These are phyloP conservation scores for Cosmorhoe ocellata DNA, from an alignment of 2,888 invertebrate genomes.

Conservation along the genomic window DNA sequence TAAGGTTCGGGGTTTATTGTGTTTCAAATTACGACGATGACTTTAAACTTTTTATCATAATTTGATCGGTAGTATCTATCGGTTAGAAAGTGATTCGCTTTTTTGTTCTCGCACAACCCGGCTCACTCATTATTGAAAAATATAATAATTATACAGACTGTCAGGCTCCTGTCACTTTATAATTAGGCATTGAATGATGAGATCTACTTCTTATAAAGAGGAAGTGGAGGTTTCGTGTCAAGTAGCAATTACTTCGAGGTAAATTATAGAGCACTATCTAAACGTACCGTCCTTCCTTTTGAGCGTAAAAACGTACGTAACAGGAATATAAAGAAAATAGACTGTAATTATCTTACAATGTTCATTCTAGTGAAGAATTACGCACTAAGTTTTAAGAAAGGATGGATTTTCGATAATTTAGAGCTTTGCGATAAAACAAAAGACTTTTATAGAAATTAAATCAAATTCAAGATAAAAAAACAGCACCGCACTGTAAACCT, in stretches of 20 bases:
- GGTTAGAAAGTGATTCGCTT: constrained; percentile 13
- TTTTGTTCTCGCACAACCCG: constrained; percentile 10
- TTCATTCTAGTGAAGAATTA: too few relatives aligned
- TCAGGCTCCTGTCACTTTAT: constrained; percentile 19
- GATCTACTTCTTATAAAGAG: constrained; percentile 25
- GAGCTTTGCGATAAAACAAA: too few relatives aligned
- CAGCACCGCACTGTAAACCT: too few relatives aligned
- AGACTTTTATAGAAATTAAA: too few relatives aligned
- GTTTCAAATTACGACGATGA: too few relatives aligned
- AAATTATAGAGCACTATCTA: constrained; percentile 30
- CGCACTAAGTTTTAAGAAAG: too few relatives aligned
- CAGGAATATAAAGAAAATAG: not conserved
- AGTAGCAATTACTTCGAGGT: constrained; percentile 23
- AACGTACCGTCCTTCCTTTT: constrained; percentile 28
- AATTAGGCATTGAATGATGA: constrained; percentile 30
- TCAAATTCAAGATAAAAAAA: too few relatives aligned
- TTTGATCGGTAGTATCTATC: constrained; percentile 5
- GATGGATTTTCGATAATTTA: too few relatives aligned
- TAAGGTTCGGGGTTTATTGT: too few relatives aligned
- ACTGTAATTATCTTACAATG: too few relatives aligned
- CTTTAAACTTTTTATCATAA: not conserved
- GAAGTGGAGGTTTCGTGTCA: constrained; percentile 21
- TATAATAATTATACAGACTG: constrained; percentile 27
- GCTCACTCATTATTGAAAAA: constrained; percentile 24
- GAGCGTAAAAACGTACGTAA: constrained; percentile 13